These are phyloP conservation scores for Damaliscus lunatus DNA, from an alignment of 2,113 vertebrate species.

Conservation along the genomic window DNA sequence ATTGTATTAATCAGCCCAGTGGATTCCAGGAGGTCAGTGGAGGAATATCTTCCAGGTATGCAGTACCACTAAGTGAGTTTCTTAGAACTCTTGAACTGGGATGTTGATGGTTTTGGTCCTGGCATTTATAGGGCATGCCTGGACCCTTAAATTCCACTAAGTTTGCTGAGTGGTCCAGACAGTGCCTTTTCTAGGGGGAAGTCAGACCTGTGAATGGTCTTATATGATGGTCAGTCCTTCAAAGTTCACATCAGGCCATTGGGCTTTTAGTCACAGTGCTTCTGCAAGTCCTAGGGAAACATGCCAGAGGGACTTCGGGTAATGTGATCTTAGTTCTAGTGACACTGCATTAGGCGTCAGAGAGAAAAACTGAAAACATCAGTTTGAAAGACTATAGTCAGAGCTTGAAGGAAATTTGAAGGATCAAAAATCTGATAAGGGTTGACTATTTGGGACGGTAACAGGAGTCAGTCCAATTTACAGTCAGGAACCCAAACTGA, in stretches of 20 bases:
- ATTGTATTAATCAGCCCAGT: not conserved
- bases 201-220: not conserved
- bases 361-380: not conserved
- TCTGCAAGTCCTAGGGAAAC: not conserved
- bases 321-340: not conserved
- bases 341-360: not conserved
- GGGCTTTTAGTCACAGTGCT: not conserved
- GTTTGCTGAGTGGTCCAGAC: not conserved
- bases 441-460: not conserved
- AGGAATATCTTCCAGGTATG: not conserved
- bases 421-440: not conserved
- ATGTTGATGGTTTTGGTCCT: not conserved
- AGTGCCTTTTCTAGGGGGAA: not conserved
- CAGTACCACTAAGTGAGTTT: not conserved
- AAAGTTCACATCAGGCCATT: not conserved
- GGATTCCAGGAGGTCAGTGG: not conserved
- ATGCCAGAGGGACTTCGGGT: not conserved
- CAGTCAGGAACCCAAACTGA: not conserved
- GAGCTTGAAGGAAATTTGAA: not conserved
- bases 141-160: not conserved
- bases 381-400: not conserved
- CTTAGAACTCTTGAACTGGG: not conserved
- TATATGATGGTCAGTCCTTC: not conserved
- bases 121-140: not conserved
- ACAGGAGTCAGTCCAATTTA: not conserved